phyloP scores from a whole-genome alignment of 30 jellyfish, hydroid and myxozoan genomes.

The Calvadosia cruxmelitensis region DNA sequence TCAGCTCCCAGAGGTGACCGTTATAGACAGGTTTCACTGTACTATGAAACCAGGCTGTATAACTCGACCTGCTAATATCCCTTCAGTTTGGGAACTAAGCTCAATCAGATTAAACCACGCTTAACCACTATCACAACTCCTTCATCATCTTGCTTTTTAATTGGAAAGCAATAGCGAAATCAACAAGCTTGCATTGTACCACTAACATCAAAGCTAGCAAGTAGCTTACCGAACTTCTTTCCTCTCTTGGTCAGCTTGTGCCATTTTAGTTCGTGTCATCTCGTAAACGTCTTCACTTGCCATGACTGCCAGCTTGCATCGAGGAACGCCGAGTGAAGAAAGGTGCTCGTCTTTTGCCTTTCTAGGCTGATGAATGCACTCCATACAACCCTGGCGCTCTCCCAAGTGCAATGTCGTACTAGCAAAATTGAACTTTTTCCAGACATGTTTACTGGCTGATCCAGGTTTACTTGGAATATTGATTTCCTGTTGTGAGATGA shows the following conservation, averaged over 20 bases:
- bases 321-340: conserved; percentile 49
- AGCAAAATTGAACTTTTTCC: conserved; percentile 64
- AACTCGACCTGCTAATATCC: too few relatives aligned
- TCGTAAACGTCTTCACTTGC: conserved; percentile 93
- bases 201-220: too few relatives aligned
- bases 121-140: too few relatives aligned
- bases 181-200: too few relatives aligned
- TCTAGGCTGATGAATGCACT: conserved; percentile 65
- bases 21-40: too few relatives aligned
- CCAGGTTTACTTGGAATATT: conserved; percentile 81
- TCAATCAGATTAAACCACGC: too few relatives aligned
- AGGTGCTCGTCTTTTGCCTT: conserved; percentile 9
- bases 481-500: too few relatives aligned
- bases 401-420: conserved; percentile 44
- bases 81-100: too few relatives aligned
- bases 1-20: too few relatives aligned
- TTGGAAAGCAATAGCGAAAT: too few relatives aligned
- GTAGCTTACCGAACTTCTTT: conserved; percentile 72
- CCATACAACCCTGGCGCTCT: conserved; percentile 73
- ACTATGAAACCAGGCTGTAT: too few relatives aligned
- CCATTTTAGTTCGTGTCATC: conserved; percentile 81
- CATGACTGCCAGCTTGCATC: conserved; percentile 49
- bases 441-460: conserved; percentile 65
- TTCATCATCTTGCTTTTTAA: too few relatives aligned
- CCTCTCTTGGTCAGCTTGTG: conserved; percentile 94